Evolutionary conservation across 2,797 vertebrate species (phyloP), one percentile per base, ranked within the genome.

Genomic region (Psittacula echo): DNA sequence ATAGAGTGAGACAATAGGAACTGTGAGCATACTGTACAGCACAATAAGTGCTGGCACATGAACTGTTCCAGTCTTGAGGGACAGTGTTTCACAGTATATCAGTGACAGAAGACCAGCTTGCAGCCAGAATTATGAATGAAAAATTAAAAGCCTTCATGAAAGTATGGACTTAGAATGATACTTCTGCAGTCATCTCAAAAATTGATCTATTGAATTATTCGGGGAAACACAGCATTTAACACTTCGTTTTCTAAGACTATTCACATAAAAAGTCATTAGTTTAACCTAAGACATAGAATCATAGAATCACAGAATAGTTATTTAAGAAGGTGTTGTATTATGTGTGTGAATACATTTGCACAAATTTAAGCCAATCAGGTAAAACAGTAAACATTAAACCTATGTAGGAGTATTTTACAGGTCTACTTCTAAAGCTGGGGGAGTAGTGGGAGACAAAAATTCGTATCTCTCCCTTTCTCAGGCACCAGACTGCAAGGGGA

Each of bases 61-160:
- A 92, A 96, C 90, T 83, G 39, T 85, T 96, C 93, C 93, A 74
- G 85, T 94, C 93, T 93, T 91, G 90, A 93, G 72, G 92, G 92
- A 95, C 89, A 94, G 76, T 27, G 50, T 94, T 96, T 94, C 94
- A 92, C 82, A 93, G 91, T 70, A 6, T 89, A 96, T 86, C 95
- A 89, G 91, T 90, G 94, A 96, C 76, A 96, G 91, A 92, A 93
- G 68, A 94, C 51, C 76, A 96, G 87, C 54, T 75, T 94, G 85
- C 77, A 95, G 94, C 94, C 92, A 86, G 85, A 89, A 90, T 79
- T 88, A 96, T 90, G 94, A 96, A 97, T 95, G 92, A 93, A 93
- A 92, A 91, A 62, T 93, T 94, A 93, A 84, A 75, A 84, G 82
- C 37, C 34, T 91, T 84, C 6, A 1, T 26, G 7, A 75, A 93